A percentile compares a stretch with the other conserved stretches of the same genome.
Conservation (phyloP, 2,888 invertebrate genomes). For the Aporophyla nigra region DNA sequence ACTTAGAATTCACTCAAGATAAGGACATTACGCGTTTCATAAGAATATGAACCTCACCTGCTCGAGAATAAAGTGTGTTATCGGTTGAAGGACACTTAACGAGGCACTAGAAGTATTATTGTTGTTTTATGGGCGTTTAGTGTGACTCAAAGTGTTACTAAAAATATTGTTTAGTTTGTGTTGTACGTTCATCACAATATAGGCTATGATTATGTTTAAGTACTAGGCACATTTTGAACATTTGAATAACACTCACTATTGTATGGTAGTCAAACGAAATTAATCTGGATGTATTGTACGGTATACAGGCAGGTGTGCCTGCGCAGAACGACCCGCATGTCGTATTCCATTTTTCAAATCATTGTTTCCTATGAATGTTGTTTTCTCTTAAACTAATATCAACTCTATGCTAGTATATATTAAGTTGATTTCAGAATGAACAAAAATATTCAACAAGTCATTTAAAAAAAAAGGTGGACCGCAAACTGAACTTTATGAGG, state of each 20-base stretch:
- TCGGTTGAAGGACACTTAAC: too few relatives aligned
- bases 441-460: background rate
- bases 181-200: conserved; percentile 47
- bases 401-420: background rate
- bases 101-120: too few relatives aligned
- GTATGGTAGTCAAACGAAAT: background rate
- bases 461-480: background rate
- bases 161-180: conserved; percentile 1
- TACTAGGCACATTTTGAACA: conserved; percentile 28
- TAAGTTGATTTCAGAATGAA: background rate
- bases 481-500: background rate
- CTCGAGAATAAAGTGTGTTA: background rate
- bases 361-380: background rate
- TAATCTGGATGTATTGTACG: background rate
- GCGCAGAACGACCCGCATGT: background rate
- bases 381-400: background rate
- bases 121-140: too few relatives aligned
- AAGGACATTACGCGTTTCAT: background rate
- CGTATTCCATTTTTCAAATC: background rate
- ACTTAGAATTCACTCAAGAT: background rate
- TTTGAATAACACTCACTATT: background rate
- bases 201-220: conserved; percentile 47
- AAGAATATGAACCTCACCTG: background rate
- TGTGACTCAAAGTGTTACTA: too few relatives aligned
- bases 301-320: background rate